Base-by-base conservation (phyloP, 2,797 vertebrate genomes). In the Molossus alvarezi region DNA sequence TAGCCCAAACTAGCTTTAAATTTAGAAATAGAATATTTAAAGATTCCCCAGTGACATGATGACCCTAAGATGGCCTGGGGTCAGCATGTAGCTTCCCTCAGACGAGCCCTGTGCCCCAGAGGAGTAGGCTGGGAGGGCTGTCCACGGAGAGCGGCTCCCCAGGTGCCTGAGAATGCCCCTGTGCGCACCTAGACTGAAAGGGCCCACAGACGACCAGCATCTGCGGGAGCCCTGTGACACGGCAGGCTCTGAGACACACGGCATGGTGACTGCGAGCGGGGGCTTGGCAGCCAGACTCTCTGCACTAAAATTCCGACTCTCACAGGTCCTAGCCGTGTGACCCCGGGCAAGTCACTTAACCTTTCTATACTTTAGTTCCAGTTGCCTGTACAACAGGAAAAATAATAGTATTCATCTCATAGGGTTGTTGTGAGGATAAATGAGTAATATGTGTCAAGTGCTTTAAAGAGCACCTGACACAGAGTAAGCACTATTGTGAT, bases 1-100 rank as follows among this genome's bases (percentile, higher is more conserved):
- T 45, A 90, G 91, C 89, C 69, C 62, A 90, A 91, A 73, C 91
- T 76, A 12, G 33, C 89, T 97, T 95, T 95, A 95, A 96, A 98
- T 95, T 1, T 92, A 93, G 92, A 95, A 97, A 91, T 6, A 89
- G 87, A 92, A 95, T 92, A 80, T 93, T 82, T 96, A 96, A 91
- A 97, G 94, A 82, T 88, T 41, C 60, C 48, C 48, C 29, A 58
- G 83, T 58, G 86, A 94, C 77, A 96, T 41, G 79, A 81, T 29
- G 85, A 85, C 94, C 89, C 82, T 21, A 20, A n/a, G 55, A 86
- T 41, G 84, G 81, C 64, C 80, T 15, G 23, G 55, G 87, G 65
- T 96, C 88, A 67, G 85, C 92, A 58, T 0, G 0, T 1, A 58
- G 55, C 25, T 62, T 83, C 67, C 77, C 71, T 79, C 55, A 48